A percentile compares a stretch with the other conserved stretches of the same genome.
phyloP scores from a whole-genome alignment of 1,140 invertebrate genomes.

The Portunus trituberculatus region DNA sequence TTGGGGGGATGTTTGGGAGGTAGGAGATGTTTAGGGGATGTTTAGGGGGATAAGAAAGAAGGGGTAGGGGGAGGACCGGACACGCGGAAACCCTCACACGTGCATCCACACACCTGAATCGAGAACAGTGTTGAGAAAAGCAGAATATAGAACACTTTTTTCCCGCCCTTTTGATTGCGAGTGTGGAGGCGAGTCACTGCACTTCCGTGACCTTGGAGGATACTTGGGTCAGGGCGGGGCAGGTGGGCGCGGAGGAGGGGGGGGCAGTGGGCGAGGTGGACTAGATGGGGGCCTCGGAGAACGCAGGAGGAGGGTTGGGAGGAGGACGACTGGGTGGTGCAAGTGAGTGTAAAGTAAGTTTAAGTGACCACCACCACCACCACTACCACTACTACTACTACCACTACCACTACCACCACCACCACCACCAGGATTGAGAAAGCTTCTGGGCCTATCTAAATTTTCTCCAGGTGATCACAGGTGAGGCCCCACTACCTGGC shows the following conservation, averaged over 20 bases:
- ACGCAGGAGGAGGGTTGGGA: background rate
- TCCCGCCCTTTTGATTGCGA: background rate
- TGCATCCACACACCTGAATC: background rate
- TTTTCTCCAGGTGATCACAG: too few species aligned
- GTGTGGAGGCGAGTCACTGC: background rate
- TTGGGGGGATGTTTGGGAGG: too few species aligned
- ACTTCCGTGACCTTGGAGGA: background rate
- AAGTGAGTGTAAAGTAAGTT: too few species aligned
- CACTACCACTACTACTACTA: too few species aligned
- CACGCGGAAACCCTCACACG: background rate
- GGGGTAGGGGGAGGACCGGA: too few species aligned
- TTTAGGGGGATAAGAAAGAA: too few species aligned
- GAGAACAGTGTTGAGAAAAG: background rate
- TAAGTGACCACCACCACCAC: too few species aligned
- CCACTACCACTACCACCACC: too few species aligned
- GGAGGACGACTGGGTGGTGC: background rate
- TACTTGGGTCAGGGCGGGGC: background rate
- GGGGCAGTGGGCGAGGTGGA: background rate
- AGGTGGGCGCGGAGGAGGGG: background rate
- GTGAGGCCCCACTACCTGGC: too few species aligned
- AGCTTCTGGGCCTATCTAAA: too few species aligned
- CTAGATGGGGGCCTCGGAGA: background rate
- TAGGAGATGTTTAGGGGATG: too few species aligned
- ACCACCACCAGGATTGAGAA: too few species aligned
- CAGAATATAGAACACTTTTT: slow-evolving; percentile 14